Evolutionary conservation across 2,797 vertebrate species (phyloP).

Genomic region (Peromyscus aztecus): DNA sequence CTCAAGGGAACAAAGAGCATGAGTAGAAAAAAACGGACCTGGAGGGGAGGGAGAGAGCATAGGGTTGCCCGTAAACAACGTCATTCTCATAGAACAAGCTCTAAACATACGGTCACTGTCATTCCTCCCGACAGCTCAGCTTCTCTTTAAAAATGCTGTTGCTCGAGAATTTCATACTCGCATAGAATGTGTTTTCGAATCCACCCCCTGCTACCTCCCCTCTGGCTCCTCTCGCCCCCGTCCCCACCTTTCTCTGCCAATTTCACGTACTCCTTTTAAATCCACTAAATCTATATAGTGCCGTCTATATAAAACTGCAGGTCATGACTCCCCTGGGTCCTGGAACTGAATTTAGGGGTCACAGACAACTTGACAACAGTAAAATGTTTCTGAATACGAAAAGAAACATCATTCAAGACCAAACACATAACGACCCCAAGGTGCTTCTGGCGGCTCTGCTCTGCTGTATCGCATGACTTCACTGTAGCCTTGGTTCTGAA

Average conservation of each 20-base stretch:
- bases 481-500: neutral
- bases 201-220: neutral
- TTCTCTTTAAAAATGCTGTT: neutral
- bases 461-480: neutral
- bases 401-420: neutral
- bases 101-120: neutral
- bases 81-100: neutral
- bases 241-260: neutral
- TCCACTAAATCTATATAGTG: neutral
- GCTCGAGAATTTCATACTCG: neutral
- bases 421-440: neutral
- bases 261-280: neutral
- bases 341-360: neutral
- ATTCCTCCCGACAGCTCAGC: neutral
- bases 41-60: neutral
- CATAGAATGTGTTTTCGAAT: neutral
- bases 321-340: neutral
- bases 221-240: neutral
- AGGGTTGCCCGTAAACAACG: neutral
- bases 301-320: neutral
- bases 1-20: neutral
- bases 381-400: neutral
- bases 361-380: neutral
- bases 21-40: accelerated
- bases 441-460: neutral